Percentiles rank a stretch among this genome's conserved stretches.
phyloP scores from a whole-genome alignment of 2,113 vertebrate genomes.

The Rhinolophus sinicus region DNA sequence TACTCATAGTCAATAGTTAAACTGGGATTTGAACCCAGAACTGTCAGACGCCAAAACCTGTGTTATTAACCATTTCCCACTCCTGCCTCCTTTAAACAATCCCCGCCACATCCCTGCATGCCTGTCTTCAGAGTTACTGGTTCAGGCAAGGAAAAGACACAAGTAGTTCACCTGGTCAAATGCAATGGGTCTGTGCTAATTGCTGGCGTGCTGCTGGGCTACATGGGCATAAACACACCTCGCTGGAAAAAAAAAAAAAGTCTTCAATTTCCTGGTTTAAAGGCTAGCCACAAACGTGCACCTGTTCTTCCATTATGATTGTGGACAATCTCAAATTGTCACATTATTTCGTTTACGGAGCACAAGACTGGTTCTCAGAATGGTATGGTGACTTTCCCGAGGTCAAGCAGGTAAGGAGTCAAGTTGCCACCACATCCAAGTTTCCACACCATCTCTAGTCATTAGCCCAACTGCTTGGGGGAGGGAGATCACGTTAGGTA shows the following conservation, averaged over 20 bases:
- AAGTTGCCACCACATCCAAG: not conserved
- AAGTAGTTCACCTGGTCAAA: not conserved
- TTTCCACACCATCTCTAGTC: fast-evolving
- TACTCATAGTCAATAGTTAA: not conserved
- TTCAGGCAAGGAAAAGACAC: not conserved
- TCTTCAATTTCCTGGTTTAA: not conserved
- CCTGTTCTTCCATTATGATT: not conserved
- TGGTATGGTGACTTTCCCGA: not conserved
- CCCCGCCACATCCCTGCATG: not conserved
- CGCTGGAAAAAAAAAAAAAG: not conserved
- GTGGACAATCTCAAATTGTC: not conserved
- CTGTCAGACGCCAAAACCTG: not conserved
- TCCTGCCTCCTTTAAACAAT: not conserved
- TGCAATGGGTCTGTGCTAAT: not conserved
- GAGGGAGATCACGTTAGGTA: not conserved
- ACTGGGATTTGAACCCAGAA: not conserved
- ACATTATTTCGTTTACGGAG: not conserved
- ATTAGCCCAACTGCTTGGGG: not conserved
- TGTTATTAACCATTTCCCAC: not conserved
- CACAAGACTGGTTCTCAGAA: not conserved
- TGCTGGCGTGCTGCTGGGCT: not conserved
- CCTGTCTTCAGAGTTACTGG: not conserved
- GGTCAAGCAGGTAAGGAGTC: not conserved
- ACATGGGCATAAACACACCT: not conserved
- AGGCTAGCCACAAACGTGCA: not conserved